Conservation (phyloP, 2,113 vertebrate species). For the Xiphias gladius region DNA sequence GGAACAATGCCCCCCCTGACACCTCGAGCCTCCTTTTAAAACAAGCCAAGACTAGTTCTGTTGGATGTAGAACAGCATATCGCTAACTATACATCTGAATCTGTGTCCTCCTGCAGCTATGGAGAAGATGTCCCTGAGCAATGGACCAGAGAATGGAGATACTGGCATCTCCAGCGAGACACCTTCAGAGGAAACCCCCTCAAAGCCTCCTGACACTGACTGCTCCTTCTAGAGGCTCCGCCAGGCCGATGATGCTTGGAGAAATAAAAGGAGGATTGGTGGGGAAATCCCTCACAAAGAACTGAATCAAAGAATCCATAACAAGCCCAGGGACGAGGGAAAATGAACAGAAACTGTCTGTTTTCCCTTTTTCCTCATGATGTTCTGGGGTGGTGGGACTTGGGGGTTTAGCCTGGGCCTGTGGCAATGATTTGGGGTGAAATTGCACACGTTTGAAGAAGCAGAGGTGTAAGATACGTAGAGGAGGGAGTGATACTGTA, state of each 20-base stretch:
- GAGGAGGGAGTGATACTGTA: not conserved
- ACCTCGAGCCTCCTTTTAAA: not conserved
- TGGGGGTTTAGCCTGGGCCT: not conserved
- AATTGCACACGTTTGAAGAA: not conserved
- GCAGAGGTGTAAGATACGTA: not conserved
- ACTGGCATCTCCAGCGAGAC: constrained; percentile 87
- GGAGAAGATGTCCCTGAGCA: constrained; percentile 90
- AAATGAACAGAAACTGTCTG: not conserved
- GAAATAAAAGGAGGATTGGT: not conserved
- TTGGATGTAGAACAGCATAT: too few species aligned
- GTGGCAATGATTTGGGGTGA: constrained; percentile 5
- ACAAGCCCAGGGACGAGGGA: constrained; percentile 4
- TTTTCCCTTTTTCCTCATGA: constrained; percentile 29
- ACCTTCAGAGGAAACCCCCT: constrained; percentile 85
- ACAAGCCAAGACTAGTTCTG: not conserved
- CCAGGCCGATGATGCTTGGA: not conserved
- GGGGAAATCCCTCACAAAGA: not conserved
- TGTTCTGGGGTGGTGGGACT: not conserved
- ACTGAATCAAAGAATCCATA: constrained; percentile 22
- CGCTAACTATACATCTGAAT: not conserved
- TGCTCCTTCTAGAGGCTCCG: constrained; percentile 85
- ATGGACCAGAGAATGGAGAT: constrained; percentile 91
- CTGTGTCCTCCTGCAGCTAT: constrained; percentile 81
- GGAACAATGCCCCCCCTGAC: not conserved
- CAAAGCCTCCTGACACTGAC: constrained; percentile 85